A percentile compares a stretch with the other conserved stretches of the same genome.
phyloP scores from a whole-genome alignment of 2,888 invertebrate genomes.

The Oxyteleia sp. region DNA sequence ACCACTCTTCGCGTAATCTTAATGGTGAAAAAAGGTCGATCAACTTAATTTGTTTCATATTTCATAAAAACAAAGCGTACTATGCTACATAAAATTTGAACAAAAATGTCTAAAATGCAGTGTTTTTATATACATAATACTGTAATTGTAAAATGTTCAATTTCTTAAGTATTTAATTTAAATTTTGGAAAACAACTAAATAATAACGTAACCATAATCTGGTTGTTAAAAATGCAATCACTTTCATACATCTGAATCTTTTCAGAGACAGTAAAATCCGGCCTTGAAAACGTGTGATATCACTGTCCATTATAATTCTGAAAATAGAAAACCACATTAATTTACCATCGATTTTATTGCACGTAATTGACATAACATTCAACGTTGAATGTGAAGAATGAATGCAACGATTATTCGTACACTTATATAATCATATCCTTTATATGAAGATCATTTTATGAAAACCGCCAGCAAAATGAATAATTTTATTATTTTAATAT shows the following conservation, averaged over 20 bases:
- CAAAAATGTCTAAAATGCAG: too few species aligned
- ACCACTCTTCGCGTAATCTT: background rate
- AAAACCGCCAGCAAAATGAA: background rate
- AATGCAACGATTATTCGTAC: background rate
- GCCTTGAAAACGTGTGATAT: slow-evolving; percentile 20
- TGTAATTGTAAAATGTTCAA: too few species aligned
- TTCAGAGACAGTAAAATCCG: slow-evolving; percentile 7
- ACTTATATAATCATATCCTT: background rate
- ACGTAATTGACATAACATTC: slow-evolving; percentile 29
- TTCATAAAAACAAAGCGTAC: background rate
- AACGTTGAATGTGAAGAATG: slow-evolving; percentile 2
- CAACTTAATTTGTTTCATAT: background rate
- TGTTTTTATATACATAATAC: too few species aligned
- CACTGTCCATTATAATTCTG: slow-evolving; percentile 25
- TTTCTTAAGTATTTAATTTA: too few species aligned
- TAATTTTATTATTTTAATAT: too few species aligned
- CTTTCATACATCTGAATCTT: slow-evolving; percentile 7
- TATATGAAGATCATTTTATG: background rate
- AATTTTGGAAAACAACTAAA: background rate
- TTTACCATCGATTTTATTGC: slow-evolving; percentile 23
- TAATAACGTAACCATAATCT: background rate
- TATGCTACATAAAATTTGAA: background rate
- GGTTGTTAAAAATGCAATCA: background rate
- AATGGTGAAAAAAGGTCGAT: background rate
- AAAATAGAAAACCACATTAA: slow-evolving; percentile 16